Evolutionary conservation across 2,113 vertebrate species (phyloP), one percentile per base, ranked within the genome.

Genomic region (Halichoerus grypus): DNA sequence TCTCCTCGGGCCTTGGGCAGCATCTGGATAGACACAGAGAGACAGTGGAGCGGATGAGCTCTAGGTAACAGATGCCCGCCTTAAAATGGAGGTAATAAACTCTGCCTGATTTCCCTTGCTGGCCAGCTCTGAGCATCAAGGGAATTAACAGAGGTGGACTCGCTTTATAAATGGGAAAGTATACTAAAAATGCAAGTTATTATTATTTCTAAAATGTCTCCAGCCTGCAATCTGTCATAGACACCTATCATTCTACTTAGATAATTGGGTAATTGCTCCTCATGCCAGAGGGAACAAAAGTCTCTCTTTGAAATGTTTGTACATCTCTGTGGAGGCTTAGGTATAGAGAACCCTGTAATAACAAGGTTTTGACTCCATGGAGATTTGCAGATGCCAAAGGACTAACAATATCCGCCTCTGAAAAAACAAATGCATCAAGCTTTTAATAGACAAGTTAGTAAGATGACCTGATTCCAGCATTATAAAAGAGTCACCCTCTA

Each of bases 121-220:
- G 69, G 63, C 39, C 6, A 0, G 36, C 69, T 85, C 71, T 79
- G 80, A 76, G 19, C 11, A 55, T 49, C 80, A 28, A 31, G 77
- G 79, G n/a, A 94, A 80, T 24, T n/a, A 49, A 90, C 0, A 76
- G 61, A 51, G 13, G 51, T 67, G 24, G 33, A 8, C 5, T 2
- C 28, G 85, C 46, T 96, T 87, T 88, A 39, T 59, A 55, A 97
- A 86, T 33, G 31, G 53, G 91, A 82, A 71, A 49, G 21, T 59
- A 15, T 71, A 76, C 84, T 91, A 82, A 92, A 96, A 86, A 82
- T 86, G 77, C 76, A 36, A 96, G 91, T 94, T 97, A 67, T 88
- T 95, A 96, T 83, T 92, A 95, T 94, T 97, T 96, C 80, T 79
- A 72, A 90, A 96, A 84, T 97, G 76, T 96, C 88, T 89, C 71